Conservation (phyloP, 1,140 invertebrate genomes). For the Drosophila orosa region DNA sequence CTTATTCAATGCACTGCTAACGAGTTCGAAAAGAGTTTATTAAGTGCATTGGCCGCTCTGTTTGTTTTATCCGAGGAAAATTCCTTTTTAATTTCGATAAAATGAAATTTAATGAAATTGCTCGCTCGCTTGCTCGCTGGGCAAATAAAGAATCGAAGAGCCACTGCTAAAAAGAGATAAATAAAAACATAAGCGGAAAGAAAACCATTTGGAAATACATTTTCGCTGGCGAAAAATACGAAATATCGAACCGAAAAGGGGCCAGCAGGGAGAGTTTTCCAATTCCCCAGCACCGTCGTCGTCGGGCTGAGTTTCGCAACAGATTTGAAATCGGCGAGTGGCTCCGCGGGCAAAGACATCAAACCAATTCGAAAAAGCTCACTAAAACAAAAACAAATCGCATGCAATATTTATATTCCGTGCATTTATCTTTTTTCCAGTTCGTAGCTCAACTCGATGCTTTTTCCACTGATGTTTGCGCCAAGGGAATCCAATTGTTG, state of each 20-base stretch:
- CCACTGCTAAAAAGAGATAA: constrained; percentile 19
- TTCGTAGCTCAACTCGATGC: constrained; percentile 31
- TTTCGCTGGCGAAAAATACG: constrained; percentile 16
- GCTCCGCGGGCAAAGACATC: constrained; percentile 32
- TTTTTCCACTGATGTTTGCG: constrained; percentile 16
- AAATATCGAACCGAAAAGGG: constrained; percentile 19
- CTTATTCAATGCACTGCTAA: constrained; percentile 1
- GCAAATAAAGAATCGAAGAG: constrained; percentile 15
- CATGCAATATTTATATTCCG: constrained; percentile 34
- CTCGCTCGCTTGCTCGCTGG: background rate
- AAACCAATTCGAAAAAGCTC: constrained; percentile 24
- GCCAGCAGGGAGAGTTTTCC: constrained; percentile 15
- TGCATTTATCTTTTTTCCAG: constrained; percentile 21
- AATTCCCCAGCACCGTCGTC: constrained; percentile 6
- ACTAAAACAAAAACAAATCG: constrained; percentile 45
- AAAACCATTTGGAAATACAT: constrained; percentile 42
- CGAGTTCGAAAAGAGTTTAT: constrained; percentile 32
- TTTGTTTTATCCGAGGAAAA: constrained; percentile 35
- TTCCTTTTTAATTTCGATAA: constrained; percentile 51
- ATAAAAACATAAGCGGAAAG: constrained; percentile 33
- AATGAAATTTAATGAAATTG: constrained; percentile 54
- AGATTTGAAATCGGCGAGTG: constrained; percentile 39
- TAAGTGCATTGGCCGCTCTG: constrained; percentile 20
- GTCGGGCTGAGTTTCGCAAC: constrained; percentile 15
- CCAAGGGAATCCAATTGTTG: constrained; percentile 32